Evolutionary conservation across 2,797 vertebrate species (phyloP).

Genomic region (Etheostoma nigrum): DNA sequence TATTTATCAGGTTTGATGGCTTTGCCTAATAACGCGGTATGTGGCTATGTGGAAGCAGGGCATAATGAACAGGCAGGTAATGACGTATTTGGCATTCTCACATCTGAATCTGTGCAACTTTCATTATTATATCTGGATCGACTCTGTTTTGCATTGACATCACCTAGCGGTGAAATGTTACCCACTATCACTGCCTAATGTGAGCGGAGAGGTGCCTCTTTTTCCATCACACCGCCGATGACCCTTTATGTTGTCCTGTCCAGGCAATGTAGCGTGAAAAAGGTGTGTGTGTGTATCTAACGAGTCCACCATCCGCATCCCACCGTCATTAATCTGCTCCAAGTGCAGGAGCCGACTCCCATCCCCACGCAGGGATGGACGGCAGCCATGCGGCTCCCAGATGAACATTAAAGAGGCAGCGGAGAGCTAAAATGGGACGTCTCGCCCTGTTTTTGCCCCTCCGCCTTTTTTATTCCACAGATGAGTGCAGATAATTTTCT

Average conservation of each 20-base stretch:
- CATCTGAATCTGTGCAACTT: conserved; percentile 67
- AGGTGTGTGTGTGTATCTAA: conserved; percentile 68
- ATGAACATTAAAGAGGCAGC: conserved; percentile 89
- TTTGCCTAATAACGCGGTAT: conserved; percentile 68
- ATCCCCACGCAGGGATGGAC: conserved; percentile 73
- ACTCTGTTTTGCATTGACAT: conserved; percentile 75
- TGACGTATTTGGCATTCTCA: conserved; percentile 71
- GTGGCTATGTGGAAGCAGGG: conserved; percentile 37
- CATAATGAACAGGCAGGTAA: conserved; percentile 75
- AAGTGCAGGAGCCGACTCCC: conserved; percentile 74
- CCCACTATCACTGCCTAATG: conserved; percentile 70
- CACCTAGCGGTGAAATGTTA: conserved; percentile 72
- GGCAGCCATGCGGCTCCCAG: conserved; percentile 80
- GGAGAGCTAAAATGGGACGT: conserved; percentile 84
- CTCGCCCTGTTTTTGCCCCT: conserved; percentile 84
- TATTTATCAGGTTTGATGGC: conserved; percentile 76
- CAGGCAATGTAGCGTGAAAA: conserved; percentile 87
- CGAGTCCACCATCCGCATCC: conserved; percentile 79
- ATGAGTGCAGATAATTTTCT: conserved; percentile 95
- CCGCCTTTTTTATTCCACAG: conserved; percentile 89
- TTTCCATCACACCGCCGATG: conserved; percentile 76
- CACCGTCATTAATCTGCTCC: conserved; percentile 87
- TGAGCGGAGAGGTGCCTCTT: conserved; percentile 66
- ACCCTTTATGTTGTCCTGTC: conserved; percentile 83
- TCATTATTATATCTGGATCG: conserved; percentile 75